Conservation (phyloP, 2,797 vertebrate genomes). For the Scleropages formosus region DNA sequence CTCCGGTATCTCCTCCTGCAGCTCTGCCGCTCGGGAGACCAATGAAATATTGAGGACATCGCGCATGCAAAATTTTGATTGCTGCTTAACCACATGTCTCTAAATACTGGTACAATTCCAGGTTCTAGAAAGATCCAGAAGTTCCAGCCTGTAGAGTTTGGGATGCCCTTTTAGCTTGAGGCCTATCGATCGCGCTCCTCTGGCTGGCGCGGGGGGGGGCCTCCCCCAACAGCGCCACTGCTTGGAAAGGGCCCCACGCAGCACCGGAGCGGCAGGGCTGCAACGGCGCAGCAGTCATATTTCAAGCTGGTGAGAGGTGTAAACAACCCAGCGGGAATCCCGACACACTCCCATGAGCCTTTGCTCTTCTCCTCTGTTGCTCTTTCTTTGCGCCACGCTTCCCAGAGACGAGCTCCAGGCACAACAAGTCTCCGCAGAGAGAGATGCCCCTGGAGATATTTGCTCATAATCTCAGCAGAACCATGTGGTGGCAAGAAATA, state of each 20-base stretch:
- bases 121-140: too few relatives aligned
- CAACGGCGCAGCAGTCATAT: background rate
- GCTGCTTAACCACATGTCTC: too few relatives aligned
- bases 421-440: slow-evolving; percentile 6
- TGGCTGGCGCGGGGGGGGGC: too few relatives aligned
- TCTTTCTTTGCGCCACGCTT: background rate
- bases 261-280: too few relatives aligned
- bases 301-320: slow-evolving; percentile 11
- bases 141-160: background rate
- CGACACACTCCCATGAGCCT: background rate
- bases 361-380: slow-evolving; percentile 2
- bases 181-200: background rate
- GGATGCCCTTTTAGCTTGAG: slow-evolving; percentile 3
- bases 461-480: slow-evolving; percentile 2
- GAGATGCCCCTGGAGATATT: slow-evolving; percentile 8
- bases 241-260: too few relatives aligned
- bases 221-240: too few relatives aligned
- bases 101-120: too few relatives aligned
- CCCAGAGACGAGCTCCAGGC: slow-evolving; percentile 17
- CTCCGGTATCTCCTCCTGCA: too few relatives aligned
- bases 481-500: background rate
- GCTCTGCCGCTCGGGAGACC: too few relatives aligned
- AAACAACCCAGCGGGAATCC: slow-evolving; percentile 21
- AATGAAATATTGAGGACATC: too few relatives aligned
- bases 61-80: too few relatives aligned